phyloP scores from a whole-genome alignment of 2,113 vertebrate genomes.

The Siniperca knerii region DNA sequence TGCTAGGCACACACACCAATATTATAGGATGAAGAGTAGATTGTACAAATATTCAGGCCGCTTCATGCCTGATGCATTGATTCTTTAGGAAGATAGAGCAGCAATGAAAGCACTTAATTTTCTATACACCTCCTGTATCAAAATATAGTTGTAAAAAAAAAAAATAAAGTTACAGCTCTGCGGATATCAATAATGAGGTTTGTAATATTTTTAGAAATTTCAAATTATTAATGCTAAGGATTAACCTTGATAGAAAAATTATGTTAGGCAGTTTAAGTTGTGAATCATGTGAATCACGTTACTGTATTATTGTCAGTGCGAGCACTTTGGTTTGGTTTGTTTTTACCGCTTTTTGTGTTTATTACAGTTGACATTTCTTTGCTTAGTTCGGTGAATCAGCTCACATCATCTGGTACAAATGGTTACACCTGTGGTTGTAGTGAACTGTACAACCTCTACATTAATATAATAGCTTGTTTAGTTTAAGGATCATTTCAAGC shows the following conservation, averaged over 20 bases:
- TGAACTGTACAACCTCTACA: not conserved
- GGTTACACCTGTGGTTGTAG: conserved; percentile 1
- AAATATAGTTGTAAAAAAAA: conserved; percentile 24
- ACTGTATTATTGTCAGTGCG: conserved; percentile 3
- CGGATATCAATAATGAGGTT: conserved; percentile 8
- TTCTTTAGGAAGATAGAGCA: not conserved
- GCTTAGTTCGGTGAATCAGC: not conserved
- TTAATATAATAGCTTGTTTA: conserved; percentile 6
- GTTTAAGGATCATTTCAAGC: conserved; percentile 12
- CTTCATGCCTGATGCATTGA: conserved; percentile 8
- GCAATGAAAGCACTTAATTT: conserved; percentile 18
- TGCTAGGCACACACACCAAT: not conserved
- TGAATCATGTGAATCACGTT: not conserved
- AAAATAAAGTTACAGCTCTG: conserved; percentile 31
- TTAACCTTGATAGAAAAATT: not conserved
- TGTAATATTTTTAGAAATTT: conserved; percentile 38
- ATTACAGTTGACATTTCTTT: conserved; percentile 19
- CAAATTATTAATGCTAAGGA: conserved; percentile 2
- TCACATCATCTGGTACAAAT: not conserved
- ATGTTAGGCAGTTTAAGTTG: conserved; percentile 8
- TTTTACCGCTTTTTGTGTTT: conserved; percentile 20
- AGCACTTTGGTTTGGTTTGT: conserved; percentile 27
- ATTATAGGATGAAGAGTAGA: not conserved
- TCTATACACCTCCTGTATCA: conserved; percentile 14
- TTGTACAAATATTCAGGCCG: conserved; percentile 34